phyloP scores from a whole-genome alignment of 1,140 invertebrate species.

The Phymorhynchus buccinoides region DNA sequence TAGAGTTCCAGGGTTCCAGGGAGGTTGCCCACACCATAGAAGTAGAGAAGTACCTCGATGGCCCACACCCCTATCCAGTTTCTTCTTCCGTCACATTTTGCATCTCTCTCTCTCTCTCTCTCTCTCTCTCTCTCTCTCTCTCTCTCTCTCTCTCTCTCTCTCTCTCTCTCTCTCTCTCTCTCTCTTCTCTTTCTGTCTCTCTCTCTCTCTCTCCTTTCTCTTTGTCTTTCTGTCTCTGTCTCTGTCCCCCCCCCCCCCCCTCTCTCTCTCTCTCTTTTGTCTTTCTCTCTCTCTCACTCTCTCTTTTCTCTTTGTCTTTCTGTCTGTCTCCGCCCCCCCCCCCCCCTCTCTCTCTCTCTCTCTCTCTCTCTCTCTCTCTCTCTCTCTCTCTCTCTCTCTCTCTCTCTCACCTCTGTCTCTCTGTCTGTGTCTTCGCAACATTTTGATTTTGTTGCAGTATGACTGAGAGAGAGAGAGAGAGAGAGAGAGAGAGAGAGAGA shows the following conservation, averaged over 20 bases:
- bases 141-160: slow-evolving; percentile 19
- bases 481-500: not conserved
- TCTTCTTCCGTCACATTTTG: too few relatives aligned
- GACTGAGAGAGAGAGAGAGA: not conserved
- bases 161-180: slow-evolving; percentile 22
- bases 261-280: not conserved
- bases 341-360: not conserved
- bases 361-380: slow-evolving; percentile 13
- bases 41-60: too few relatives aligned
- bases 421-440: not conserved
- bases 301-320: not conserved
- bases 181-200: not conserved
- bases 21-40: too few relatives aligned
- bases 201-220: not conserved
- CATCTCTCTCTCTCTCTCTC: not conserved
- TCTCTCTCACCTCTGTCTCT: too few relatives aligned
- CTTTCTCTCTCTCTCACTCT: not conserved
- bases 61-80: too few relatives aligned
- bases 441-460: too few relatives aligned
- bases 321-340: not conserved
- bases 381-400: not conserved
- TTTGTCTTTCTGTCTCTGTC: not conserved
- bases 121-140: slow-evolving; percentile 6
- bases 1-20: too few relatives aligned
- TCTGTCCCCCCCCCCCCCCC: not conserved